Evolutionary conservation across 2,888 invertebrate genomes (phyloP), one percentile per base, ranked within the genome.

Genomic region (Meganola albula): DNA sequence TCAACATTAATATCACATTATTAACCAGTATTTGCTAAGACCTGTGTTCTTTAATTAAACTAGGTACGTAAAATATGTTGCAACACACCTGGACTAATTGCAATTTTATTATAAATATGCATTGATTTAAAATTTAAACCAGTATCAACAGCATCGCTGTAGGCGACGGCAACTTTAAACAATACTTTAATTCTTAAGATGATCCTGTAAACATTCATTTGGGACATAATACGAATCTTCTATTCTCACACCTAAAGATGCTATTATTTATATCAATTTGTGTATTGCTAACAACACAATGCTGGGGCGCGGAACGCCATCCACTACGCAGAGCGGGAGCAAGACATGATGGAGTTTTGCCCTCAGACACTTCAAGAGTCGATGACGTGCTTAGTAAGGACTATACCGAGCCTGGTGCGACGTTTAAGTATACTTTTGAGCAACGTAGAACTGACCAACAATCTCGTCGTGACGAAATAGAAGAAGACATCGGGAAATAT

Each of bases 401-500:
- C 34, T 27, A 50, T 3, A 36, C 39, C 12, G 40, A 53, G 10
- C 61, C 58, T 2, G 47, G 59, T 18, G 39, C 58, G 3, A 63
- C 54, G 31, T 43, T 71, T 3, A 35, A 57, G 16, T 71, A 45
- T 40, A 64, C 59, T 34, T 71, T 63, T 24, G 53, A 70, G 34
- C 69, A 71, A 34, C 41, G 43, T 12, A 55, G 60, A 34, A 48
- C 35, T 6, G 58, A 64, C 24, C 63, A 70, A 34, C 59, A 59
- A 3, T 48, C 64, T 1, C 63, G 64, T 31, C 37, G 69, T 3
- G 66, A 72, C 39, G 44, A 53, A 30, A 60, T 63, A 45, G 60
- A 67, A 23, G 71, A 71, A 43, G 55, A 62, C 31, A 39, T 68
- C 8, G 57, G 58, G 23, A 54, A 52, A 12, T 72, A 72, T 31